phyloP scores from a whole-genome alignment of 2,888 invertebrate genomes.

The Ormia ochracea region DNA sequence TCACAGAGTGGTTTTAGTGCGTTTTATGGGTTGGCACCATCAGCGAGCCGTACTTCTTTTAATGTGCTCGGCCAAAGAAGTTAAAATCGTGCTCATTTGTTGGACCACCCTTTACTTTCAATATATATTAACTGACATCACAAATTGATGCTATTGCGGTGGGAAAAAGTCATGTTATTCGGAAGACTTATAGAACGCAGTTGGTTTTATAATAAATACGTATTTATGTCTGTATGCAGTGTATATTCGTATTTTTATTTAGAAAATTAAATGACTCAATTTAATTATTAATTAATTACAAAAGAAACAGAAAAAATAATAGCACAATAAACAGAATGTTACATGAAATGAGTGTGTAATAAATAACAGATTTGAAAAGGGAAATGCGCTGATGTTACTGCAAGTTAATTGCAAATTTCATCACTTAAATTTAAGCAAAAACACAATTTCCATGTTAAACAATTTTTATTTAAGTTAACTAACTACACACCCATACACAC shows the following conservation, averaged over 20 bases:
- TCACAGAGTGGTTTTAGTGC: too few species aligned
- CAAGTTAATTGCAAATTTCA: conserved; percentile 6
- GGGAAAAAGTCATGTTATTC: neutral
- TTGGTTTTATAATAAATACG: neutral
- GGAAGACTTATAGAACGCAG: neutral
- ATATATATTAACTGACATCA: conserved; percentile 8
- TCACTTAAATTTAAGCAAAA: conserved; percentile 20
- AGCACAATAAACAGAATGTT: neutral
- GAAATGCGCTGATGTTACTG: neutral
- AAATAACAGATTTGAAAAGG: neutral
- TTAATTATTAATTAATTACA: neutral
- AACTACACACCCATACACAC: neutral
- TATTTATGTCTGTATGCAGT: neutral
- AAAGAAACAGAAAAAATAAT: too few species aligned
- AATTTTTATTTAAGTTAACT: too few species aligned
- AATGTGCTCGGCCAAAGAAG: too few species aligned
- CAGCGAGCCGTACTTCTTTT: too few species aligned
- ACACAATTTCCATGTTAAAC: too few species aligned
- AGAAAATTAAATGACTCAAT: neutral
- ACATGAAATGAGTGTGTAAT: too few species aligned
- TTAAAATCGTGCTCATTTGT: too few species aligned
- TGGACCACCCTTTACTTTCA: too few species aligned
- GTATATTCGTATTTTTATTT: neutral
- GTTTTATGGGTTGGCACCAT: too few species aligned
- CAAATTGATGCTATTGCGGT: conserved; percentile 12